These are phyloP conservation scores for Macroramphosus scolopax DNA, from an alignment of 2,797 vertebrate species.

Conservation along the genomic window DNA sequence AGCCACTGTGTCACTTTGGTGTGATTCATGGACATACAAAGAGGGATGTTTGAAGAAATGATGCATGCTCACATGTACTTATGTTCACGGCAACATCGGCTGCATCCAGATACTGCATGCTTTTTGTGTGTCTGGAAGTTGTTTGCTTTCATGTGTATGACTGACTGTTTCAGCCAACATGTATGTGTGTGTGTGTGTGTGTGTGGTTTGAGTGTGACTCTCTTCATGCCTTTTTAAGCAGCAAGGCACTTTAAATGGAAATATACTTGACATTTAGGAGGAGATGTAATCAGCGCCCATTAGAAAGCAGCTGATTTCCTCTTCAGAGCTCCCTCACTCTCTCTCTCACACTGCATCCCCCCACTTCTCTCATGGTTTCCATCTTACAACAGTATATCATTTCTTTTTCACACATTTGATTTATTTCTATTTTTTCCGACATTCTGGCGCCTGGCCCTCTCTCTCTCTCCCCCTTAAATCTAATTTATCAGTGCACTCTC, in stretches of 20 bases:
- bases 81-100: too few relatives aligned
- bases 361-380: constrained; percentile 14
- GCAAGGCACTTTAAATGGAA: constrained; percentile 90
- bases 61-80: too few relatives aligned
- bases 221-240: constrained; percentile 86
- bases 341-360: constrained; percentile 10
- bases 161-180: constrained; percentile 18
- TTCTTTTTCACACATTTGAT: constrained; percentile 59
- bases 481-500: constrained; percentile 58
- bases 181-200: constrained; percentile 24
- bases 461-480: constrained; percentile 47
- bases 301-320: constrained; percentile 88
- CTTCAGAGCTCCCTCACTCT: constrained; percentile 54
- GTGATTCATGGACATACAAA: constrained; percentile 40
- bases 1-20: constrained; percentile 38
- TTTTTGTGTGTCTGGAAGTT: constrained; percentile 8
- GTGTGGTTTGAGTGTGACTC: constrained; percentile 68
- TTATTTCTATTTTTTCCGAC: constrained; percentile 54
- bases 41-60: constrained; percentile 22
- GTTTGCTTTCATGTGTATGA: constrained; percentile 24
- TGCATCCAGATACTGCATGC: not conserved
- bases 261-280: constrained; percentile 93
- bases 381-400: constrained; percentile 43
- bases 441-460: constrained; percentile 37
- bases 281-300: constrained; percentile 88